A percentile compares a stretch with the other conserved stretches of the same genome.
Evolutionary conservation across 2,888 invertebrate genomes (phyloP).

Genomic region (Anoplius nigerrimus): DNA sequence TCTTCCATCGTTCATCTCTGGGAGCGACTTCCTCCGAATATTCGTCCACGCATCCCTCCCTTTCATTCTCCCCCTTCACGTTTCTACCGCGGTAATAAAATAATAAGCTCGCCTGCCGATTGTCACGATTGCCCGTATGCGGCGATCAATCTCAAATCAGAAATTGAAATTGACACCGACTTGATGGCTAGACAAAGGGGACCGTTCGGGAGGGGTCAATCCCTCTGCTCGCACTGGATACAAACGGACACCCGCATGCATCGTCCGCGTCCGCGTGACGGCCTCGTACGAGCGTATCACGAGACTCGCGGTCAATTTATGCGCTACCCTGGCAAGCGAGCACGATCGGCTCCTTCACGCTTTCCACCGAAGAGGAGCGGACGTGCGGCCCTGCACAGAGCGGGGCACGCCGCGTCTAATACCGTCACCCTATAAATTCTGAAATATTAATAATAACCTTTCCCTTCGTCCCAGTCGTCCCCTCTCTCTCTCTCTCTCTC

Average conservation of each 20-base stretch:
- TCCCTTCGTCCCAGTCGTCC: slow-evolving; percentile 28
- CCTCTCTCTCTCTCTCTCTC: slow-evolving; percentile 15
- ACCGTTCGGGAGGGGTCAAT: slow-evolving; percentile 11
- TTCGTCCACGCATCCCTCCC: slow-evolving; percentile 7
- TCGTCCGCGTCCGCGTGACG: not conserved
- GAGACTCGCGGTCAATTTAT: not conserved
- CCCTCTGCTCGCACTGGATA: not conserved
- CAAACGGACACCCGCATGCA: slow-evolving; percentile 39
- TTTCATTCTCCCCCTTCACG: not conserved
- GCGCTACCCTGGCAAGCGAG: slow-evolving; percentile 18
- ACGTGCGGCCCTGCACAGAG: not conserved
- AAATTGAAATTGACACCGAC: slow-evolving; percentile 54
- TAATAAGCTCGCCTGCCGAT: slow-evolving; percentile 29
- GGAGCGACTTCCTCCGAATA: slow-evolving; percentile 26
- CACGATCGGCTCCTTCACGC: slow-evolving; percentile 49
- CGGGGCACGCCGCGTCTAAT: slow-evolving; percentile 29
- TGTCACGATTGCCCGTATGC: slow-evolving; percentile 46
- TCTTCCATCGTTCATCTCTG: slow-evolving; percentile 25
- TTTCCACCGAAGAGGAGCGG: slow-evolving; percentile 11
- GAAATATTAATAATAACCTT: slow-evolving; percentile 62
- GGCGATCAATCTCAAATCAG: slow-evolving; percentile 44
- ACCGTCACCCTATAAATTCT: slow-evolving; percentile 55
- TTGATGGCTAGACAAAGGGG: slow-evolving; percentile 18
- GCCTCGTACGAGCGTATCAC: not conserved
- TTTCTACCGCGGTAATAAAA: slow-evolving; percentile 12